A percentile compares a stretch with the other conserved stretches of the same genome.
Conservation (phyloP, 2,888 invertebrate genomes). For the Eupithecia abbreviata region DNA sequence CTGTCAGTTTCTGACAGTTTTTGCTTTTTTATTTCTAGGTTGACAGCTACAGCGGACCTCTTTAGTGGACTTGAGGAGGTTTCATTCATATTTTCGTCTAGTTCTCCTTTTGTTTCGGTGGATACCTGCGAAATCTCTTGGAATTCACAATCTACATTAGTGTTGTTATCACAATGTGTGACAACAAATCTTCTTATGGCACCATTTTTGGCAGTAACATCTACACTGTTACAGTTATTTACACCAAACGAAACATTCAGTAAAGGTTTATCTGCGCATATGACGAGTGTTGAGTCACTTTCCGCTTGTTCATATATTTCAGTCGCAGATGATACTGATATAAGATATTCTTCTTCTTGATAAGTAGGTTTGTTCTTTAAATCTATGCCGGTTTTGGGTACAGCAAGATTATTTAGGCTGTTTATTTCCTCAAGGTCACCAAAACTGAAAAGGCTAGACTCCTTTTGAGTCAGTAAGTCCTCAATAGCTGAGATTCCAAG, state of each 20-base stretch:
- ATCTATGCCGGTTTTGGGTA: constrained; percentile 1
- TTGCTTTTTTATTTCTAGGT: constrained; percentile 75
- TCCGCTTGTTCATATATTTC: constrained; percentile 45
- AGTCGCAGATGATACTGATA: constrained; percentile 53
- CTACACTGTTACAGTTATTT: constrained; percentile 58
- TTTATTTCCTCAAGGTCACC: not conserved
- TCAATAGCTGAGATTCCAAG: constrained; percentile 15
- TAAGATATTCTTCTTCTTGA: constrained; percentile 35
- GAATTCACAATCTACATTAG: constrained; percentile 64
- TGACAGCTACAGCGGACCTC: constrained; percentile 64
- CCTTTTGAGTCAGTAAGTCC: constrained; percentile 35
- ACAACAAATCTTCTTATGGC: constrained; percentile 61
- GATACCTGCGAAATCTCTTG: constrained; percentile 58
- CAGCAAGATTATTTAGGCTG: not conserved
- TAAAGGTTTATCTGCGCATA: constrained; percentile 43
- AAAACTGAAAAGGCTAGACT: constrained; percentile 19
- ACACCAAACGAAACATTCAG: constrained; percentile 64
- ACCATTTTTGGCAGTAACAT: constrained; percentile 62
- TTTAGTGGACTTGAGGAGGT: constrained; percentile 52
- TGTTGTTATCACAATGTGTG: constrained; percentile 51
- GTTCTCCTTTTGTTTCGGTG: constrained; percentile 48
- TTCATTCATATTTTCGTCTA: constrained; percentile 59
- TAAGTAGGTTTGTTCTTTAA: constrained; percentile 4
- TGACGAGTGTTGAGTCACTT: constrained; percentile 46
- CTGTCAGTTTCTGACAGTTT: constrained; percentile 58